phyloP scores from a whole-genome alignment of 1,140 invertebrate genomes.

The Lordiphosa mommai region DNA sequence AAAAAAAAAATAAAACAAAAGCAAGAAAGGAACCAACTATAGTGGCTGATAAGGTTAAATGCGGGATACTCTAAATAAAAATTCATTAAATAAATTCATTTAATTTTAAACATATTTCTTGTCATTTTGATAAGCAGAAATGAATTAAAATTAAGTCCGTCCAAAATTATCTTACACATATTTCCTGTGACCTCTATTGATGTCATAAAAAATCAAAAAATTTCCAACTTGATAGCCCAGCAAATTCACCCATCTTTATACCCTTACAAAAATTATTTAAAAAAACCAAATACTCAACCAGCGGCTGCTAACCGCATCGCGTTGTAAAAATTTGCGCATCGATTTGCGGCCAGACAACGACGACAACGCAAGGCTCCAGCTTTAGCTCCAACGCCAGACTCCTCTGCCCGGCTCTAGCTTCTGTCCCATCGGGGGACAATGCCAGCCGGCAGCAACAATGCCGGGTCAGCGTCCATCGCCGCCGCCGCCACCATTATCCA shows the following conservation, averaged over 20 bases:
- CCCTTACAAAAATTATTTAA: conserved; percentile 10
- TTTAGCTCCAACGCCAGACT: conserved; percentile 1
- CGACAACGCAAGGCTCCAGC: conserved; percentile 34
- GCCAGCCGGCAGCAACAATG: conserved; percentile 21
- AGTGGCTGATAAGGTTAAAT: too few species aligned
- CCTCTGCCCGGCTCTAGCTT: neutral
- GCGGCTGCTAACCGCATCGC: conserved; percentile 58
- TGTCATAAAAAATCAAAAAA: too few species aligned
- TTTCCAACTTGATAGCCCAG: too few species aligned
- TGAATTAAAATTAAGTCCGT: too few species aligned
- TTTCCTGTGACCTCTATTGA: too few species aligned
- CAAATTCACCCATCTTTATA: too few species aligned
- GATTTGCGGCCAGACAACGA: conserved; percentile 66
- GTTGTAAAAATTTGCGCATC: conserved; percentile 72
- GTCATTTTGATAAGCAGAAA: too few species aligned
- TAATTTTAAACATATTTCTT: too few species aligned
- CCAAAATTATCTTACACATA: too few species aligned
- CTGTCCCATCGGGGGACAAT: conserved; percentile 30
- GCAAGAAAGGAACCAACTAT: conserved; percentile 6
- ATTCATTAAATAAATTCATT: too few species aligned
- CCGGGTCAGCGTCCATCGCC: conserved; percentile 5
- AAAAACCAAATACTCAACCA: conserved; percentile 11
- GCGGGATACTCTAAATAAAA: neutral
- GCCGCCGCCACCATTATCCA: conserved; percentile 13
- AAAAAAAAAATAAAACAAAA: too few species aligned